Percentiles rank a stretch among this genome's conserved stretches.
These are phyloP conservation scores for Luperina nickerlii DNA, from an alignment of 2,888 invertebrate genomes.

Conservation along the genomic window DNA sequence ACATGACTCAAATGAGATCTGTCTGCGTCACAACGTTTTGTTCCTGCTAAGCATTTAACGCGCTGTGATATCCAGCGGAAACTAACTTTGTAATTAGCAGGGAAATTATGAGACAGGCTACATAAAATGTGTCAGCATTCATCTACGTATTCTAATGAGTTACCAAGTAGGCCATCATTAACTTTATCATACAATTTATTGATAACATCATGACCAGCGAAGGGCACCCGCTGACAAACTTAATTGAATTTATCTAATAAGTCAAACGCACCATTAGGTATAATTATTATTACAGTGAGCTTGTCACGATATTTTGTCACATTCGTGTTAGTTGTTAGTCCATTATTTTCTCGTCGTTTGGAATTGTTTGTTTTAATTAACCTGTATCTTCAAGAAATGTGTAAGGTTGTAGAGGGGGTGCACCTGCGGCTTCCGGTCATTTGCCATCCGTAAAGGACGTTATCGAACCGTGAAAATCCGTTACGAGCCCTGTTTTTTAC, in stretches of 20 bases:
- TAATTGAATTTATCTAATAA: slow-evolving; percentile 50
- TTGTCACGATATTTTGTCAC: slow-evolving; percentile 58
- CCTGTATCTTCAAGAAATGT: slow-evolving; percentile 44
- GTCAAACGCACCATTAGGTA: slow-evolving; percentile 59
- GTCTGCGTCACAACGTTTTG: slow-evolving; percentile 50
- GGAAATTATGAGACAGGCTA: slow-evolving; percentile 18
- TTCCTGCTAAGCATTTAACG: slow-evolving; percentile 47
- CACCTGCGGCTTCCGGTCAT: slow-evolving; percentile 82
- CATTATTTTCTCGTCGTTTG: slow-evolving; percentile 15
- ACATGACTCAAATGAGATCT: slow-evolving; percentile 66
- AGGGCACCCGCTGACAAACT: slow-evolving; percentile 32
- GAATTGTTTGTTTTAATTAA: slow-evolving; percentile 37
- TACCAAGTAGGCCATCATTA: slow-evolving; percentile 4
- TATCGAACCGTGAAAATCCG: slow-evolving; percentile 85
- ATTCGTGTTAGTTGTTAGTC: slow-evolving; percentile 19
- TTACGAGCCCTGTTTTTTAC: slow-evolving; percentile 73
- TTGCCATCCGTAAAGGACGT: slow-evolving; percentile 80
- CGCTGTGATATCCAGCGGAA: slow-evolving; percentile 52
- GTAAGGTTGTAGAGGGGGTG: slow-evolving; percentile 47
- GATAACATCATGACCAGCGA: slow-evolving; percentile 47
- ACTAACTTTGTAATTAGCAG: slow-evolving; percentile 28
- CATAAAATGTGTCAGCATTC: slow-evolving; percentile 4
- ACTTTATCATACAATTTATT: slow-evolving; percentile 44
- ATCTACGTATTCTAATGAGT: slow-evolving; percentile 31
- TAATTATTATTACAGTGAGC: slow-evolving; percentile 57